phyloP scores from a whole-genome alignment of 2,888 invertebrate species.

The Apamea epomidion region DNA sequence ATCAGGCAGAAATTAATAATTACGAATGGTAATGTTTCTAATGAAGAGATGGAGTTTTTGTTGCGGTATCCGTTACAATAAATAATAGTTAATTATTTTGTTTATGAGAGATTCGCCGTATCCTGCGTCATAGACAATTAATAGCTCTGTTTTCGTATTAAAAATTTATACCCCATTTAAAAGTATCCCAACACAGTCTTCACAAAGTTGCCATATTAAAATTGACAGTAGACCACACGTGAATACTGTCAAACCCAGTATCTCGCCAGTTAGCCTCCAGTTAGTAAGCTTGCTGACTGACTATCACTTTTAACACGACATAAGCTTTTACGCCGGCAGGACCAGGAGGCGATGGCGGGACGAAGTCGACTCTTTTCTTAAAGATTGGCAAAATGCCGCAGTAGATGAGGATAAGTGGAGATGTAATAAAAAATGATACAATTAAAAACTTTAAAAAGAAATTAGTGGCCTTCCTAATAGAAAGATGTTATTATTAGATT shows the following conservation, averaged over 20 bases:
- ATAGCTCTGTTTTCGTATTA: neutral
- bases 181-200: too few species aligned
- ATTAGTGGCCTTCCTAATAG: too few species aligned
- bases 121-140: neutral
- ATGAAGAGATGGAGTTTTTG: slow-evolving; percentile 20
- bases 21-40: slow-evolving; percentile 38
- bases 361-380: neutral
- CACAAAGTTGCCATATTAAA: neutral
- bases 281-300: too few species aligned
- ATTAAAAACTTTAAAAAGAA: too few species aligned
- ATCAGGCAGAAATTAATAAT: slow-evolving; percentile 21
- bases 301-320: neutral
- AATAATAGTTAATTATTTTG: slow-evolving; percentile 12
- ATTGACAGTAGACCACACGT: neutral
- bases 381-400: neutral
- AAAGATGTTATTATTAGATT: too few species aligned
- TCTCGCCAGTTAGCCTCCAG: neutral
- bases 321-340: neutral
- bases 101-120: neutral
- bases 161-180: neutral
- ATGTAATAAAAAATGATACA: too few species aligned
- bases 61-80: slow-evolving; percentile 7
- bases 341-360: neutral
- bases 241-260: neutral
- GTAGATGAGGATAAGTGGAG: neutral